Base-by-base conservation (phyloP, 2,113 vertebrate species). In the Zootoca vivipara region DNA sequence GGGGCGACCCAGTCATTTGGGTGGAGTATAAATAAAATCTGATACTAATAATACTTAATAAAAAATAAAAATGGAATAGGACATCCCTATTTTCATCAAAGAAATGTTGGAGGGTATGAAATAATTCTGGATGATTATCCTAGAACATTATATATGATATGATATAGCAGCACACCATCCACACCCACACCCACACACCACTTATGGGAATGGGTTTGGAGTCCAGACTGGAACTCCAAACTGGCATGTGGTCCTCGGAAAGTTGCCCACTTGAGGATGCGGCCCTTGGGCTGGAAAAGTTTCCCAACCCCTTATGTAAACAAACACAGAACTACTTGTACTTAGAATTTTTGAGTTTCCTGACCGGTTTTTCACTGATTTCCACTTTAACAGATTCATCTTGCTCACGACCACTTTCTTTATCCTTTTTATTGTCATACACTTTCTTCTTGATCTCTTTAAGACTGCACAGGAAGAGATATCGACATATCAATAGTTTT, bases 301-400 rank as follows among this genome's bases (percentile, higher is more conserved):
- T 62, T 3, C 58, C 58, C 5, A 62, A 20, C 18, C 18, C 18
- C 18, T 18, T 16, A 62, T 15, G 24, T 74, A 4, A 58, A 26
- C 2, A 6, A 70, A 62, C 74, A 65, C 3, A 26, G 42, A 85
- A 24, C 26, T 12, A 15, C 2, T 4, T 15, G 26, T 38, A 8
- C 64, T 35, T 10, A 13, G 4, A 64, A 20, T 2, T 69, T 33
- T 15, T 3, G 64, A 7, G 52, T 0, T 1, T 69, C 79, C 88
- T 87, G 81, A 95, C 94, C 93, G 87, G 10, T 2, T 80, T 26
- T 87, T 72, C 88, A 7, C 1, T 42, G 2, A 1, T 0, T 2
- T 1, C 58, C 56, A 22, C 7, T 35, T 12, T 35, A 42, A 5
- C 3, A 2, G 83, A 82, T 81, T 56, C 83, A 46, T 79, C 89